Base-by-base conservation (phyloP, 2,113 vertebrate species). In the Perccottus glenii region DNA sequence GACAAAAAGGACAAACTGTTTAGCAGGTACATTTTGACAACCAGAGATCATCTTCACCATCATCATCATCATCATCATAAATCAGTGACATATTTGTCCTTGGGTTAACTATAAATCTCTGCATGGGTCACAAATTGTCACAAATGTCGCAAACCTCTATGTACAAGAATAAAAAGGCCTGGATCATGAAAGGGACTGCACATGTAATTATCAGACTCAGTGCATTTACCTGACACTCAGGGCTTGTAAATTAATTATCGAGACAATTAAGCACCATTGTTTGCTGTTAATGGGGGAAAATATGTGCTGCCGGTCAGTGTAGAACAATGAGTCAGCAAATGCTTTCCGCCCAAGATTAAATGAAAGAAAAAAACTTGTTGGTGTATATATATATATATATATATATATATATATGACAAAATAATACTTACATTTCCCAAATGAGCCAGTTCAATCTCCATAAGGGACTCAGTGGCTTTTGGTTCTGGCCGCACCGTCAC, bases 391-490 rank as follows among this genome's bases (percentile, higher is more conserved):
- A 5, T 1, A 1, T 6, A 9, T n/a, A n/a, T n/a, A 3, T 0
- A 1, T 46, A 48, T 14, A 36, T n/a, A 36, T 12, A 38, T 12
- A 38, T 6, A 4, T 10, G 12, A n/a, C 33, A 55, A 6, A 15
- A n/a, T 36, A 36, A 43, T 90, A 91, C 96, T 99, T 94, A 99
- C 98, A 67, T 99, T 99, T 64, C 94, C 91, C 84, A 98, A 89
- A 88, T 99, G 98, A 73, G 98, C 98, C 55, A 99, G 90, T 78
- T 99, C 97, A 81, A 99, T 98, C 85, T 99, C 98, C 92, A 99
- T 89, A 73, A 95, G 94, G 0, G 95, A 93, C 80, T 98, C 95
- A 0, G 92, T 93, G 47, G 93, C 89, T 90, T 93, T 96, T 32
- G 96, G 95, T 81, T 98, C 96, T 0, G 97, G 98, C 75, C 96